Evolutionary conservation across 1,140 invertebrate genomes (phyloP).

Genomic region (Papilio dardanus): DNA sequence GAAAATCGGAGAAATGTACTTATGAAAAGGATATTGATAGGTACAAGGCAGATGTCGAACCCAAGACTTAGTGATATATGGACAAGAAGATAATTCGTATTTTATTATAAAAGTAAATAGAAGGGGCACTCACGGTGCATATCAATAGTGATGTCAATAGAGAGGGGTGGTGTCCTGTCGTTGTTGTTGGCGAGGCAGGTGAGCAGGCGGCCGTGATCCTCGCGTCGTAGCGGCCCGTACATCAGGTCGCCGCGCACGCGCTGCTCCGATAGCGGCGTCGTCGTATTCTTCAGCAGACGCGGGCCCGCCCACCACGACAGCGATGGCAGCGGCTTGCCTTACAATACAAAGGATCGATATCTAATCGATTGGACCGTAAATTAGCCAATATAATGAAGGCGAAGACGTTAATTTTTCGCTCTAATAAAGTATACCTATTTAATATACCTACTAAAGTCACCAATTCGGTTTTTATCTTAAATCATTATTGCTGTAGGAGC

Average conservation of each 20-base stretch:
- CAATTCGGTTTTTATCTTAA: neutral
- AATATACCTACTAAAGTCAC: neutral
- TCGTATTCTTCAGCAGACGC: constrained; percentile 59
- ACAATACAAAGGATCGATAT: neutral
- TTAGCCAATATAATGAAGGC: neutral
- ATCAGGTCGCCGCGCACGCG: constrained; percentile 68
- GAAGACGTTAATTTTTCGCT: too few species aligned
- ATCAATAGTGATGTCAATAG: constrained; percentile 68
- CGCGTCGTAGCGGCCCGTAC: constrained; percentile 63
- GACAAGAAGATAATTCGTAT: too few species aligned
- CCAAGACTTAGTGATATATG: too few species aligned
- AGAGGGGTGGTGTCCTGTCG: constrained; percentile 58
- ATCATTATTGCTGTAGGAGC: neutral
- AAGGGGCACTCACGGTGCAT: constrained; percentile 67
- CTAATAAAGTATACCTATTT: too few species aligned
- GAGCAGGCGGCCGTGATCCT: constrained; percentile 68
- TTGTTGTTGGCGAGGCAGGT: constrained; percentile 70
- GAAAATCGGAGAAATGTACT: neutral
- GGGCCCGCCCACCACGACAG: constrained; percentile 65
- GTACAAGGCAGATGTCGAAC: too few species aligned
- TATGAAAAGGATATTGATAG: too few species aligned
- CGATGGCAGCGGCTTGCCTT: constrained; percentile 65
- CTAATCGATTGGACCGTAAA: neutral
- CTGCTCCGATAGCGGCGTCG: constrained; percentile 64
- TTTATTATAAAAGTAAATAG: neutral